Evolutionary conservation across 2,888 invertebrate species (phyloP).

Genomic region (Lacanobia wlatinum): DNA sequence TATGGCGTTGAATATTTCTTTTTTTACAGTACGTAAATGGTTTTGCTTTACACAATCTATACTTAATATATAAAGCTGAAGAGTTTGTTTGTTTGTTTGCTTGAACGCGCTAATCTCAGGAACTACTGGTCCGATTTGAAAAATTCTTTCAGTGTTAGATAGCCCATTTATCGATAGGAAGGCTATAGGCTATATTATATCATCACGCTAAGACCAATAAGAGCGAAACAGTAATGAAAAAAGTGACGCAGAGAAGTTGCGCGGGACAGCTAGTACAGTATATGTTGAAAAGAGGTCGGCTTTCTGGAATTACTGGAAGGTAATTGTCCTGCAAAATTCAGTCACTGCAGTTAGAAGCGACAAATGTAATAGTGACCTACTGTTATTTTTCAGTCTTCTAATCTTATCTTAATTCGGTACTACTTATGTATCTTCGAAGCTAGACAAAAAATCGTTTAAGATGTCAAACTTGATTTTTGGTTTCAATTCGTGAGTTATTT

Average conservation of each 20-base stretch:
- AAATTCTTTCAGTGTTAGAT: too few species aligned
- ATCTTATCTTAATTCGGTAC: not conserved
- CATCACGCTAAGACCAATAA: too few species aligned
- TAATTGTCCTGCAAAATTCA: not conserved
- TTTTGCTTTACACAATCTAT: not conserved
- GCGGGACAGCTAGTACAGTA: too few species aligned
- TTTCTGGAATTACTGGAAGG: not conserved
- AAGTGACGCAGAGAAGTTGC: too few species aligned
- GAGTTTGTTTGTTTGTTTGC: too few species aligned
- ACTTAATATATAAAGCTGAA: too few species aligned
- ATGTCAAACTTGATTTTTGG: constrained; percentile 1
- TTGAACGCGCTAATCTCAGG: too few species aligned
- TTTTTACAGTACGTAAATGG: too few species aligned
- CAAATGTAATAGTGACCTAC: not conserved
- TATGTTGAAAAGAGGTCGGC: not conserved
- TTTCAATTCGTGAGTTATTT: not conserved
- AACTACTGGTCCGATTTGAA: too few species aligned
- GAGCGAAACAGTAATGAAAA: too few species aligned
- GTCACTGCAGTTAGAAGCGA: not conserved
- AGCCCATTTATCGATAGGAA: too few species aligned
- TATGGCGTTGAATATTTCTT: not conserved
- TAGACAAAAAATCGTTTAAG: not conserved
- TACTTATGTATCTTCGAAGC: not conserved
- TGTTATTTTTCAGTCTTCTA: not conserved
- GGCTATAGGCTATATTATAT: too few species aligned